These are phyloP conservation scores for Gryllus bimaculatus DNA, from an alignment of 1,140 invertebrate genomes.

Conservation along the genomic window DNA sequence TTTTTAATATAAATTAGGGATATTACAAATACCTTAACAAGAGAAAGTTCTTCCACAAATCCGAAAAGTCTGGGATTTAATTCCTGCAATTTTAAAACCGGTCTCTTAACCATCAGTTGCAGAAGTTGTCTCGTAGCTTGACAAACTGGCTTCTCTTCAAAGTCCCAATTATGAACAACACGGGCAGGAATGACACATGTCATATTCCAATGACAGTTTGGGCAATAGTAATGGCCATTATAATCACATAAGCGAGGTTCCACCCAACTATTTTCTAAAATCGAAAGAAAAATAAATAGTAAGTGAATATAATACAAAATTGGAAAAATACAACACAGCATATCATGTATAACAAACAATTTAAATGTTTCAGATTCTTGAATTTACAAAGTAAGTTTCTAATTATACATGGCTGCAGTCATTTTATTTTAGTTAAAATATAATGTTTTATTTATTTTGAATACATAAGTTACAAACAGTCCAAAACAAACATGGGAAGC, in stretches of 20 bases:
- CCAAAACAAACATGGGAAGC: too few species aligned
- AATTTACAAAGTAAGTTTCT: too few species aligned
- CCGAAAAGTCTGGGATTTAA: slow-evolving; percentile 77
- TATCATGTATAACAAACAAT: too few species aligned
- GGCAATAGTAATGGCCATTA: slow-evolving; percentile 81
- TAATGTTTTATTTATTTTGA: too few species aligned
- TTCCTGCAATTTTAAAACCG: slow-evolving; percentile 69
- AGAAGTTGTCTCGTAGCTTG: slow-evolving; percentile 65
- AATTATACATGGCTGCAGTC: too few species aligned
- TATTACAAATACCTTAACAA: slow-evolving; percentile 48
- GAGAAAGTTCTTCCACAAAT: slow-evolving; percentile 74
- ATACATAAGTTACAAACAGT: too few species aligned
- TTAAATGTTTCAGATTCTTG: too few species aligned
- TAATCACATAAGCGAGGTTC: slow-evolving; percentile 81
- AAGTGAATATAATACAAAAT: too few species aligned
- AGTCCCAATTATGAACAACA: slow-evolving; percentile 91
- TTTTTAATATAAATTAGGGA: too few species aligned
- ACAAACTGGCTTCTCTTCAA: slow-evolving; percentile 61
- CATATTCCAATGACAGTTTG: slow-evolving; percentile 83
- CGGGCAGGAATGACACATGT: slow-evolving; percentile 71
- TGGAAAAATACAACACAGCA: too few species aligned
- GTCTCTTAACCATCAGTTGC: slow-evolving; percentile 51
- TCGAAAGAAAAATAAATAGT: too few species aligned
- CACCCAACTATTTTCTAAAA: slow-evolving; percentile 46
- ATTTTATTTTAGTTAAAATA: too few species aligned